A percentile compares a stretch with the other conserved stretches of the same genome.
These are phyloP conservation scores for Nasonia giraulti DNA, from an alignment of 1,140 invertebrate species.

Conservation along the genomic window DNA sequence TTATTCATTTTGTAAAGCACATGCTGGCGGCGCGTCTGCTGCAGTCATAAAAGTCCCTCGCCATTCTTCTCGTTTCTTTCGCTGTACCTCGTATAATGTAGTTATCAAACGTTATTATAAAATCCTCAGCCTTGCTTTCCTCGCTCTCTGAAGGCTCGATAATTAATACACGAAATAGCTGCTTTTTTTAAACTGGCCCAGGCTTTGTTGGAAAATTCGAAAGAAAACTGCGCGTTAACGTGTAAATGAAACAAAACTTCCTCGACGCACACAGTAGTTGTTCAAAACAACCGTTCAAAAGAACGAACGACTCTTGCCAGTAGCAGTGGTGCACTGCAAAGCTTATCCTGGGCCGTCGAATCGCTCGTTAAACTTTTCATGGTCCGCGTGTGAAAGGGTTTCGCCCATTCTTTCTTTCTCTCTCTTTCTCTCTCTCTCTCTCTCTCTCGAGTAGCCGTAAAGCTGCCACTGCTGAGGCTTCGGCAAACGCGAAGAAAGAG, in stretches of 20 bases:
- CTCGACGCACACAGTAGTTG: neutral
- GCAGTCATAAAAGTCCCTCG: slow-evolving; percentile 57
- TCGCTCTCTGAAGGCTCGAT: too few relatives aligned
- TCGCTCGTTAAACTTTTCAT: slow-evolving; percentile 47
- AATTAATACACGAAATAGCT: too few relatives aligned
- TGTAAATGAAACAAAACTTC: neutral
- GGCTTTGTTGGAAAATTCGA: neutral
- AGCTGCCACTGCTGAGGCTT: neutral
- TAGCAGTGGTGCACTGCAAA: neutral
- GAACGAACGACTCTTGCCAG: neutral
- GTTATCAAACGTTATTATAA: slow-evolving; percentile 16
- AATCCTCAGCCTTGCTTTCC: neutral
- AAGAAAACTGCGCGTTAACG: neutral
- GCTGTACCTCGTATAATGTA: neutral
- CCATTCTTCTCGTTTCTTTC: slow-evolving; percentile 34
- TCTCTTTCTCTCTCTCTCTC: neutral
- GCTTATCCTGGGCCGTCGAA: slow-evolving; percentile 17
- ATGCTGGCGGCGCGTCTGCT: slow-evolving; percentile 53
- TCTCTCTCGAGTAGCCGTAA: slow-evolving; percentile 30
- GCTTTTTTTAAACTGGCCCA: too few relatives aligned
- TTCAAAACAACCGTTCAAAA: neutral
- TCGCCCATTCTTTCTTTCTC: neutral
- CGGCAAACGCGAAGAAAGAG: slow-evolving; percentile 42
- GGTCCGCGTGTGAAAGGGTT: slow-evolving; percentile 27
- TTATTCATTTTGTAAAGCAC: slow-evolving; percentile 62